Evolutionary conservation across 2,113 vertebrate genomes (phyloP).

Genomic region (Xiphophorus hellerii): DNA sequence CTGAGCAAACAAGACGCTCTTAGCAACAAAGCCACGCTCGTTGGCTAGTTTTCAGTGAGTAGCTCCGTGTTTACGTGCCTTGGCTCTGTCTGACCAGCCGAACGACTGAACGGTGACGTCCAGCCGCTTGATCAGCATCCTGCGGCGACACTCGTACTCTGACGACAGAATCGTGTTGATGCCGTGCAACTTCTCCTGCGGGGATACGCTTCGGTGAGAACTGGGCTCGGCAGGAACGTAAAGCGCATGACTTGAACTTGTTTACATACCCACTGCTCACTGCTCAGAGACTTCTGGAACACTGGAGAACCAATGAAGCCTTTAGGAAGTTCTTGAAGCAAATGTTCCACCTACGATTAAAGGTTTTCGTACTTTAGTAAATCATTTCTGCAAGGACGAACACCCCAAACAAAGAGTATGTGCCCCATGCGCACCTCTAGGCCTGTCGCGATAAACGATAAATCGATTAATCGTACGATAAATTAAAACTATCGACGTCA

Average conservation of each 20-base stretch:
- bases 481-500: too few relatives aligned
- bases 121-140: constrained; percentile 95
- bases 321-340: constrained; percentile 83
- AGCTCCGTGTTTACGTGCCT: constrained; percentile 72
- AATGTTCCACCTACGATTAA: constrained; percentile 81
- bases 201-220: constrained; percentile 6
- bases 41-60: not conserved
- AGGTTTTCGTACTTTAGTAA: not conserved
- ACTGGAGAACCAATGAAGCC: constrained; percentile 83
- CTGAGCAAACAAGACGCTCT: constrained; percentile 49
- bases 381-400: not conserved
- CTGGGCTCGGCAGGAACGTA: too few relatives aligned
- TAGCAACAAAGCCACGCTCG: not conserved
- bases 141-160: constrained; percentile 93
- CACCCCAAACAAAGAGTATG: too few relatives aligned
- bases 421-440: too few relatives aligned
- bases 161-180: constrained; percentile 85
- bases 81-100: constrained; percentile 96
- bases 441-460: too few relatives aligned
- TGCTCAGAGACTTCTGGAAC: constrained; percentile 82
- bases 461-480: too few relatives aligned
- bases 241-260: not conserved
- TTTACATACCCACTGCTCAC: constrained; percentile 86
- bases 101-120: constrained; percentile 98
- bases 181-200: constrained; percentile 84